Base-by-base conservation (phyloP, 2,888 invertebrate species). In the Oscheius sp. region DNA sequence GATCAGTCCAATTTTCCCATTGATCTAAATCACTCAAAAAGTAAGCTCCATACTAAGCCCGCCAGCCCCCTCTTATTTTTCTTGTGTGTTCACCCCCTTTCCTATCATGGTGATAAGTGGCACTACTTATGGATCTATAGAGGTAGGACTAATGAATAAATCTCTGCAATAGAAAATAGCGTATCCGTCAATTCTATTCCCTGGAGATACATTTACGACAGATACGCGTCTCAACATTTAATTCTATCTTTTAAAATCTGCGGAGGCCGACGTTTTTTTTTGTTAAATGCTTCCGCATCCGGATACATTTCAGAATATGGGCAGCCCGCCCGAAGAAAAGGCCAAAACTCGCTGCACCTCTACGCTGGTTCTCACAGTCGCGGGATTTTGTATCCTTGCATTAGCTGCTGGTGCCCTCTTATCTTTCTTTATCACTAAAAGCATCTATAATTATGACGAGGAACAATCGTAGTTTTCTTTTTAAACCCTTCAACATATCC, bases 301-400 rank as follows among this genome's bases (percentile, higher is more conserved):
- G 27, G 58, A 13, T 27, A 27, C n/a, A 61, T 66, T 66, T 52
- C 35, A 66, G 66, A 49, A 49, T 13, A 66, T 66, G 66, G 66
- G 66, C 52, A 66, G 52, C 35, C 52, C 66, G 49, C 66, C 49
- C 29, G 66, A 61, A 23, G 61, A 52, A 27, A 64, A 46, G n/a
- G 49, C 18, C 13, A 1, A 12, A 16, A 66, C 27, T 29, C 16
- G 18, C 13, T 66, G 66, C 25, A 23, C 66, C 1, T 27, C 52
- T 23, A 18, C 29, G 0, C 27, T 66, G 1, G 21, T 66, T 6
- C 18, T 66, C 3, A 52, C 49, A 2, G 52, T 52, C 13, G 18
- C 21, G 2, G 29, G 46, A 2, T 27, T 52, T 1, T 29, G 49
- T 25, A 27, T 66, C 21, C n/a, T 52, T 16, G 66, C 66, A 3